Base-by-base conservation (phyloP, 2,888 invertebrate species). In the Trichopria drosophilae region DNA sequence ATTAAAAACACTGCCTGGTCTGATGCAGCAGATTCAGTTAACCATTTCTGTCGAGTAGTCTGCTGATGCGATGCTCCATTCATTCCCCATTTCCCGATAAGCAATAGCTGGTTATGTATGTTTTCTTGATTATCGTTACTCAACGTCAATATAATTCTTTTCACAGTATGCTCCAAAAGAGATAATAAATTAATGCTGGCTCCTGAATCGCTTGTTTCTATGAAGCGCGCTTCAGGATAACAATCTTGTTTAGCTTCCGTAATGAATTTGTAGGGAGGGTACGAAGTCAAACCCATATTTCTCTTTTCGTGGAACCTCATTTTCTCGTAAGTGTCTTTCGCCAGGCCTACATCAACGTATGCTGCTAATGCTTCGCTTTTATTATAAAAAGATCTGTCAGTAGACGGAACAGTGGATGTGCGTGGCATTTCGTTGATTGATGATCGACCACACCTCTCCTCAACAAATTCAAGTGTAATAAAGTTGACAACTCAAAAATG, bases 71-170 rank as follows among this genome's bases (percentile, higher is more conserved):
- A 45, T 13, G 45, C 45, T 15, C 45, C 37, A 37, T 45, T 29
- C 36, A 45, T 36, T 22, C 35, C 47, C 45, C 37, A 45, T 45
- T 45, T 45, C 12, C 36, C 37, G n/a, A 31, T 9, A 6, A 47
- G 24, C 18, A 31, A 13, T 31, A 47, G 23, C 39, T 37, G 29
- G 15, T 32, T 32, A 32, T 32, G n/a, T 13, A 31, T 12, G 23
- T 18, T 16, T 16, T 4, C 4, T 22, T 29, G 9, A 22, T 31
- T n/a, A 16, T 37, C n/a, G 2, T 9, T 19, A 31, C 31, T 6
- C 12, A 31, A 3, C 16, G 18, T 3, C 13, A 2, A 9, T 18
- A 45, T 19, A 36, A 45, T 24, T 28, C 37, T 36, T 12, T 18
- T 26, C 20, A 19, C 22, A 15, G 45, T 45, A 36, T 45, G 45